Evolutionary conservation across 2,797 vertebrate genomes (phyloP), one percentile per base, ranked within the genome.

Genomic region (Ctenopoma kingsleyae): DNA sequence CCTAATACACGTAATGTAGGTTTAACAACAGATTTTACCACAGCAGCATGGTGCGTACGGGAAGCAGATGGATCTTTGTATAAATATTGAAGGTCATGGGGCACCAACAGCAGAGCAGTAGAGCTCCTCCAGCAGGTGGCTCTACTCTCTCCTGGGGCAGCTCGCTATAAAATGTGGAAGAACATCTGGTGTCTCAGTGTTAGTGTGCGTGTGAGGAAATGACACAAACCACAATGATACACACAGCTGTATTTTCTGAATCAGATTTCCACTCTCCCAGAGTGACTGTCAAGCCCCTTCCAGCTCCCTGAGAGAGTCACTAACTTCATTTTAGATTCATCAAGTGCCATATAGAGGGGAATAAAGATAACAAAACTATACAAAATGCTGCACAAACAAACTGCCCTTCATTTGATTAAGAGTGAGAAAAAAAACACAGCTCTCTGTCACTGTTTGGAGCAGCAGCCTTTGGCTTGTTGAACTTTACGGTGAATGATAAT

Each of bases 71-170:
- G 81, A 88, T 51, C 52, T 35, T 19, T 74, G 63, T 70, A 63
- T 72, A 71, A 66, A 71, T 73, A 69, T 59, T 71, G 71, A 91
- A 89, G 85, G 84, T 87, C 86, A 57, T 10, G 67, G 53, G 46
- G 56, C 48, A 63, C 58, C 68, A 43, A 76, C 75, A 67, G 56
- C 71, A 38, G 54, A 83, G 74, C 75, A 67, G 54, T 69, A 38
- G 54, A 83, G 74, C 71, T 76, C 72, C 74, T 84, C 88, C 87
- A 85, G 81, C 84, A 92, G 90, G 89, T 89, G 91, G 86, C 85
- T 85, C 83, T 74, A 43, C 60, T 71, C 71, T 87, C 90, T 89
- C 86, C 61, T 36, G 86, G 81, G 89, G 68, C 64, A 70, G 62
- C 32, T 57, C 50, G 77, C 87, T 73, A 85, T 85, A 82, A 87